Percentiles rank a stretch among this genome's conserved stretches.
Evolutionary conservation across 2,888 invertebrate species (phyloP).

Genomic region (Aporophyla nigra): DNA sequence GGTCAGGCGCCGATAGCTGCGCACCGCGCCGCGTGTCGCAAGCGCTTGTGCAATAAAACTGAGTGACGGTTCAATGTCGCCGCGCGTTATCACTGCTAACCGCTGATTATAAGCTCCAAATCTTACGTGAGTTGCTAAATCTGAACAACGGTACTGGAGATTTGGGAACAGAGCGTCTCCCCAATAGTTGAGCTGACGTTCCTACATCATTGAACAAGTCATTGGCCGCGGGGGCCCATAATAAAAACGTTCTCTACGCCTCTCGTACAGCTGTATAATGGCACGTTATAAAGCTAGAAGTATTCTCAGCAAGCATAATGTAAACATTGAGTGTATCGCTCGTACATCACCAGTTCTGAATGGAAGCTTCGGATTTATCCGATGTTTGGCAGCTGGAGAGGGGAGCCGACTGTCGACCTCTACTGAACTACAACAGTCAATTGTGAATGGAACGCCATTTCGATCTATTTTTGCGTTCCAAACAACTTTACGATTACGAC

Average conservation of each 20-base stretch:
- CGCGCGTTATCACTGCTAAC: slow-evolving; percentile 44
- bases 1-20: slow-evolving; percentile 41
- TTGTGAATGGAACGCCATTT: slow-evolving; percentile 45
- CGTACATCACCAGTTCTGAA: slow-evolving; percentile 15
- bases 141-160: neutral
- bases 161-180: slow-evolving; percentile 1
- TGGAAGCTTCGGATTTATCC: slow-evolving; percentile 9
- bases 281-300: slow-evolving; percentile 18
- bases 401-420: neutral
- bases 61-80: slow-evolving; percentile 58
- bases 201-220: neutral
- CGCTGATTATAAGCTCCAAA: slow-evolving; percentile 17
- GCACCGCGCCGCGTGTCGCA: slow-evolving; percentile 24
- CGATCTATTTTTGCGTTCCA: slow-evolving; percentile 44
- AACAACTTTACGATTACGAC: slow-evolving; percentile 32
- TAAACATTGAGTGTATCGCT: slow-evolving; percentile 38
- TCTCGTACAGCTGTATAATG: neutral
- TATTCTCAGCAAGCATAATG: slow-evolving; percentile 21
- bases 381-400: slow-evolving; percentile 12
- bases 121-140: slow-evolving; percentile 19
- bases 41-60: slow-evolving; percentile 48
- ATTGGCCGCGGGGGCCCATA: neutral
- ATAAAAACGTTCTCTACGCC: slow-evolving; percentile 6
- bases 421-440: slow-evolving; percentile 16
- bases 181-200: neutral